These are phyloP conservation scores for Tympanoctomys barrerae DNA, from an alignment of 2,797 vertebrate species.

Conservation along the genomic window DNA sequence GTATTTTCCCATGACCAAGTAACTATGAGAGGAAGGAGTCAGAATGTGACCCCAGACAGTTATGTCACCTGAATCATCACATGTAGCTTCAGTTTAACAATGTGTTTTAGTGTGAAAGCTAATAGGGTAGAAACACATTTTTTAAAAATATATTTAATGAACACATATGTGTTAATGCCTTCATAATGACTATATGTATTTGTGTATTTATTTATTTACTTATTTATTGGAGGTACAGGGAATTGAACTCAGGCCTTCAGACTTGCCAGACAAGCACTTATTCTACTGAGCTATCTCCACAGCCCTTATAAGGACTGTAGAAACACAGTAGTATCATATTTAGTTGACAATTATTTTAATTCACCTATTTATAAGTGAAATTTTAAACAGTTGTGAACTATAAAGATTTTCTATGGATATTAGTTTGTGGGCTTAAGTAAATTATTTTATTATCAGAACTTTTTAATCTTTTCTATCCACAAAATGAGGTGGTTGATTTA, in stretches of 20 bases:
- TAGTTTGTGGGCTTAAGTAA: not conserved
- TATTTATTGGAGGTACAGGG: too few species aligned
- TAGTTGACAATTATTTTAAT: constrained; percentile 11
- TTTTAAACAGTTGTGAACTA: not conserved
- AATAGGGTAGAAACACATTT: not conserved
- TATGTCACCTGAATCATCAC: not conserved
- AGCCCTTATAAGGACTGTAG: not conserved
- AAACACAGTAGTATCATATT: not conserved
- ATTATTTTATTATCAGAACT: constrained; percentile 11
- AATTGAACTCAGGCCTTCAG: too few species aligned
- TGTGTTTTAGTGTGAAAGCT: not conserved
- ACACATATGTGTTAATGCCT: not conserved
- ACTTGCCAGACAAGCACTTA: too few species aligned
- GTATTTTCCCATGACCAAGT: not conserved
- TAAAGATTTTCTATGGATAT: not conserved
- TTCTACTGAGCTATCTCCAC: too few species aligned
- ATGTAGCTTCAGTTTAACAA: not conserved
- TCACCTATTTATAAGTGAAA: constrained; percentile 11
- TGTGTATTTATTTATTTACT: too few species aligned
- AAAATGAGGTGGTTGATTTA: not conserved
- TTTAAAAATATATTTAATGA: constrained; percentile 12
- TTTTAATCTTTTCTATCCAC: not conserved
- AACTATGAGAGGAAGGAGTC: not conserved
- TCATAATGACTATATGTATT: not conserved
- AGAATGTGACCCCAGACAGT: not conserved